phyloP scores from a whole-genome alignment of 2,797 vertebrate genomes.

The Channallabes apus region DNA sequence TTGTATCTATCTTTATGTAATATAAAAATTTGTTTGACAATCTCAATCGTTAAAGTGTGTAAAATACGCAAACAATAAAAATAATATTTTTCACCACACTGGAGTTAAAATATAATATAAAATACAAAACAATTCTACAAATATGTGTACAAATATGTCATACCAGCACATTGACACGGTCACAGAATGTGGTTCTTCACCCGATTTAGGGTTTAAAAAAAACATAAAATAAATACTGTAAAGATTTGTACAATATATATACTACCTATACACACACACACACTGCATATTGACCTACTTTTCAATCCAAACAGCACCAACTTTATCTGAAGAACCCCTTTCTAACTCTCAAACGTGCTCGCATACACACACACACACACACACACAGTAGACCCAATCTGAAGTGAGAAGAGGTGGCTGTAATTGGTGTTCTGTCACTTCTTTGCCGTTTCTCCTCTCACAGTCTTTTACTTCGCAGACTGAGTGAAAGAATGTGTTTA shows the following conservation, averaged over 20 bases:
- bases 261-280: not conserved
- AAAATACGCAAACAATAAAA: no score
- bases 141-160: no score
- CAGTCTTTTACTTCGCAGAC: slow-evolving; percentile 6
- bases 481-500: slow-evolving; percentile 4
- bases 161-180: no score
- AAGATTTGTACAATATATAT: not conserved
- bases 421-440: slow-evolving; percentile 57
- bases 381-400: slow-evolving; percentile 33
- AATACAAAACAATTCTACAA: no score
- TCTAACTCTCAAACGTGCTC: no score
- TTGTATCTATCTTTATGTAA: no score
- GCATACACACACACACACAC: not conserved
- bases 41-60: no score
- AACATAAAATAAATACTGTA: not conserved
- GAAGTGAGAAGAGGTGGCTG: slow-evolving; percentile 52
- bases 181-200: no score
- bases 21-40: no score
- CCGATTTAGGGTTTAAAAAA: not conserved
- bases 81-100: no score
- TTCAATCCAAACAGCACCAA: slow-evolving; percentile 3
- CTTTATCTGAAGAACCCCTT: not conserved
- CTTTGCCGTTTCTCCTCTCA: slow-evolving; percentile 34
- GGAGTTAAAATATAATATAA: no score
- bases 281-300: not conserved